Evolutionary conservation across 2,888 invertebrate species (phyloP), one percentile per base, ranked within the genome.

Genomic region (Acleris emargana): DNA sequence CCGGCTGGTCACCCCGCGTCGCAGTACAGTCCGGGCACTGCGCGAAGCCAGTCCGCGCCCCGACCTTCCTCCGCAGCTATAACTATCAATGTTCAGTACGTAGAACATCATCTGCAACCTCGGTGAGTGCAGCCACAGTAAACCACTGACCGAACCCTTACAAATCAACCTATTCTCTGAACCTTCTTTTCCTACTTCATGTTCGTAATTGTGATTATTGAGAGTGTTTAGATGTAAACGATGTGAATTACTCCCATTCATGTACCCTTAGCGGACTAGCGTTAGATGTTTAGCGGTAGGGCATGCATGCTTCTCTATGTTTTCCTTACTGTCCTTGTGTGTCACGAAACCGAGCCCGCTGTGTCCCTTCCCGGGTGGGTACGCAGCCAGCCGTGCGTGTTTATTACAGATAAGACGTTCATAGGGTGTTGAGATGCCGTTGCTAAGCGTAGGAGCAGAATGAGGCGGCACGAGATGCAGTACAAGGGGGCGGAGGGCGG

Each of bases 301-400:
- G 84, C 84, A 86, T 88, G 91, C 91, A 91, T 90, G 91, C 85
- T 85, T 87, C 73, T 86, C 79, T 88, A 80, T 88, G 85, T 87
- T 80, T 81, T 78, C 76, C 80, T 75, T 77, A 75, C 72, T 79
- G 78, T 86, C 81, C 80, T 83, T 82, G 78, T 84, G 86, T 89
- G 87, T 88, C 77, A 75, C 73, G 76, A 77, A 74, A 77, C 73
- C 78, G 74, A 79, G 80, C 84, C 83, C 77, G 79, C 81, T 78
- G 78, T 82, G 74, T 84, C 81, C 83, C 78, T 70, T 83, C 83
- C 76, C 72, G 78, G 76, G 76, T 73, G 72, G 78, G 77, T 75
- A 80, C 78, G 82, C 78, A 78, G 67, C 73, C 72, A 72, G 77
- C 80, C 78, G 81, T 79, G 81, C 79, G 82, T 80, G 79, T 86